Base-by-base conservation (phyloP, 2,797 vertebrate genomes). In the Arctocebus calabarensis region DNA sequence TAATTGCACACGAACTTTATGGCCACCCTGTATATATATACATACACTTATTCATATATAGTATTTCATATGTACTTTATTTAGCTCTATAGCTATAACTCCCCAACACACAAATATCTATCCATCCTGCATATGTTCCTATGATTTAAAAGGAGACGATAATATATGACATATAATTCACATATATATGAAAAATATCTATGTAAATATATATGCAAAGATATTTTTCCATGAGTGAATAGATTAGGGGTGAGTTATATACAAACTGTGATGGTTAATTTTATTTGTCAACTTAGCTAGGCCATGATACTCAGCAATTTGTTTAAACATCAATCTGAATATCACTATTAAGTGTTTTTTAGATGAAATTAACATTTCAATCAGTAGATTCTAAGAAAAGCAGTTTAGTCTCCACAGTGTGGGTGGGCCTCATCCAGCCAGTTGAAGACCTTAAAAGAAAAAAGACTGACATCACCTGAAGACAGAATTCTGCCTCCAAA, bases 211-310 rank as follows among this genome's bases (percentile, higher is more conserved):
- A 59, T 59, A 96, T 13, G 55, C 25, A 82, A 32, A 84, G n/a
- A 81, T 84, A 90, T 91, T 92, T 96, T 88, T 88, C 79, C 25
- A 83, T 61, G 27, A 77, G 27, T 89, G 19, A 43, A 25, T 86
- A 12, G 17, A 40, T 68, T 81, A 61, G 22, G 66, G n/a, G 34
- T 77, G 48, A 59, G 64, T 25, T 20, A 17, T 75, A 2, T 70
- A 86, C 3, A 91, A 4, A 88, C 2, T 43, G 8, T 74, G n/a
- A 57, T 77, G 29, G 62, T 77, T 87, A 95, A 88, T 73, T 94
- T 84, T 92, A 73, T 55, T 14, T 85, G 82, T 86, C 66, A 84
- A 90, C 10, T 29, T 92, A 61, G 32, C 29, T 79, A 75, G 12
- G 70, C 77, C 52, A 89, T 3, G 29, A 59, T 79, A 88, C 25